Conservation (phyloP, 2,888 invertebrate species). For the Drosophila putrida region DNA sequence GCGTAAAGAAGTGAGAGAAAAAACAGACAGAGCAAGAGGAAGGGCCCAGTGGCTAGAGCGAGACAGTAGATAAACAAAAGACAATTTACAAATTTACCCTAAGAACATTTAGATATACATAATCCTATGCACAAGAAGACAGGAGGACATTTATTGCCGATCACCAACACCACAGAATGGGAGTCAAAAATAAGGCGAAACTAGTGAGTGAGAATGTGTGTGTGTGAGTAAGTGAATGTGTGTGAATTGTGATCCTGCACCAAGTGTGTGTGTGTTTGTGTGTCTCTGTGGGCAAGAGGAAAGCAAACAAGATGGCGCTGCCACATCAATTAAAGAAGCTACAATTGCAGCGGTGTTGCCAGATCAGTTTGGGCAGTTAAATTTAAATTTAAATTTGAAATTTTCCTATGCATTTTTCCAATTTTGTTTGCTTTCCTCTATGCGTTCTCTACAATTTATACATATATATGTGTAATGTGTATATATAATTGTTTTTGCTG, state of each 20-base stretch:
- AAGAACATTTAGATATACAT: constrained; percentile 8
- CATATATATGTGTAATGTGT: constrained; percentile 5
- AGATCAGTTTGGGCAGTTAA: background rate
- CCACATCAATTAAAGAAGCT: background rate
- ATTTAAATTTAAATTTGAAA: background rate
- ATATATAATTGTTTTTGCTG: constrained; percentile 9
- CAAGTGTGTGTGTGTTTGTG: constrained; percentile 28
- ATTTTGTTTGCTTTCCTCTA: constrained; percentile 31
- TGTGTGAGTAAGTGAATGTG: constrained; percentile 10
- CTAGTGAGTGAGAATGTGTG: constrained; percentile 27
- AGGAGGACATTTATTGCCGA: constrained; percentile 32
- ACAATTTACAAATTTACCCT: constrained; percentile 24
- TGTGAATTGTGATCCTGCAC: constrained; percentile 36
- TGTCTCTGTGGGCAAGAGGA: constrained; percentile 31
- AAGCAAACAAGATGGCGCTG: constrained; percentile 33
- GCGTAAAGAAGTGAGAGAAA: constrained; percentile 12
- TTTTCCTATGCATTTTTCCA: background rate
- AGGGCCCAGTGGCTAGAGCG: constrained; percentile 21
- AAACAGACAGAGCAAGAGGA: constrained; percentile 10
- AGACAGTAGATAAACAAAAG: constrained; percentile 15
- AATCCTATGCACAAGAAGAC: constrained; percentile 36
- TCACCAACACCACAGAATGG: constrained; percentile 53
- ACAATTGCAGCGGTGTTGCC: constrained; percentile 7
- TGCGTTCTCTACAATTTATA: constrained; percentile 8
- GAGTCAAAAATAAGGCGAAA: constrained; percentile 38